Evolutionary conservation across 2,797 vertebrate genomes (phyloP).

Genomic region (Xenentodon cancila): DNA sequence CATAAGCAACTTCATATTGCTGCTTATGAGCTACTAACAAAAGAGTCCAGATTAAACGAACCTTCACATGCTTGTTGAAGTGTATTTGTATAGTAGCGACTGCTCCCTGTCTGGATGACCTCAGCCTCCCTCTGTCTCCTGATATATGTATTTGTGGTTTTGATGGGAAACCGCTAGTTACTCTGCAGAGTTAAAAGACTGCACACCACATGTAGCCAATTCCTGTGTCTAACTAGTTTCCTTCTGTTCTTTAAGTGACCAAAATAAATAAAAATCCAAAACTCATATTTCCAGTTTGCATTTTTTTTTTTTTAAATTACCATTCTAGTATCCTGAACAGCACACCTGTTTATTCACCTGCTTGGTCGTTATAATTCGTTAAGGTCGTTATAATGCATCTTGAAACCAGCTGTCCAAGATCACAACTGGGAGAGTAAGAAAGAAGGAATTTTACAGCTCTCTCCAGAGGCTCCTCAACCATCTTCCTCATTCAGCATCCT

Average conservation of each 20-base stretch:
- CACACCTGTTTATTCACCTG: slow-evolving; percentile 6
- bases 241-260: slow-evolving; percentile 15
- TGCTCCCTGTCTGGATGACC: slow-evolving; percentile 26
- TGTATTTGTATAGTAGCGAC: slow-evolving; percentile 7
- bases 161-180: slow-evolving; percentile 34
- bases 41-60: background rate
- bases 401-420: slow-evolving; percentile 61
- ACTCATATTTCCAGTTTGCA: too few relatives aligned
- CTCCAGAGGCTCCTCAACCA: slow-evolving; percentile 35
- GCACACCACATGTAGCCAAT: slow-evolving; percentile 56
- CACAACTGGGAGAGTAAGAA: slow-evolving; percentile 42
- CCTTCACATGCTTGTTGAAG: background rate
- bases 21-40: too few relatives aligned
- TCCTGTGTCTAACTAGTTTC: slow-evolving; percentile 9
- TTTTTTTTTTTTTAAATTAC: slow-evolving; percentile 24
- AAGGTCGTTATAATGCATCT: too few relatives aligned
- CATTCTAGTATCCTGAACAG: slow-evolving; percentile 7
- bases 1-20: too few relatives aligned
- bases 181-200: slow-evolving; percentile 36
- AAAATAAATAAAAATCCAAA: slow-evolving; percentile 23
- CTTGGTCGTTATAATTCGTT: slow-evolving; percentile 2
- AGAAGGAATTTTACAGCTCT: slow-evolving; percentile 43
- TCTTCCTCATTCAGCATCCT: slow-evolving; percentile 34
- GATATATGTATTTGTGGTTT: slow-evolving; percentile 45
- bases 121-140: slow-evolving; percentile 8